phyloP scores from a whole-genome alignment of 2,797 vertebrate genomes.

The Mallotus villosus region DNA sequence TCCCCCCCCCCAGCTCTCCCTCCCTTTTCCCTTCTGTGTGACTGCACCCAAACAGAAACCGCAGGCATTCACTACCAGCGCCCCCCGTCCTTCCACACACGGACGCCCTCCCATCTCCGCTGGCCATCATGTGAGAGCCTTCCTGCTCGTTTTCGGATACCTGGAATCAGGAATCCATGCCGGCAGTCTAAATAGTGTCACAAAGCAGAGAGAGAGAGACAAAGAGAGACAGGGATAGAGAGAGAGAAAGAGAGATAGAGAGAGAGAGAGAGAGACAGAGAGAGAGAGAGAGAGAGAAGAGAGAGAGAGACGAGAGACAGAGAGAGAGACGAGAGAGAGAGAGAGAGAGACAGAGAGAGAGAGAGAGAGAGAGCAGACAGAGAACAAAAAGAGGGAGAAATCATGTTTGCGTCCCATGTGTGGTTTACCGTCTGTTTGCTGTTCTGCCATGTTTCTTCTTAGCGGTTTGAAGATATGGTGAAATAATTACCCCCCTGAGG shows the following conservation, averaged over 20 bases:
- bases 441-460: slow-evolving; percentile 1
- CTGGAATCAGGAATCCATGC: slow-evolving; percentile 3
- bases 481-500: slow-evolving; percentile 8
- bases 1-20: slow-evolving; percentile 46
- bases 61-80: slow-evolving; percentile 56
- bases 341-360: background rate
- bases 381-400: background rate
- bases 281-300: background rate
- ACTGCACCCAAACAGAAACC: slow-evolving; percentile 71
- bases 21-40: slow-evolving; percentile 70
- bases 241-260: too few relatives aligned
- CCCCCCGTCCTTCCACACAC: slow-evolving; percentile 39
- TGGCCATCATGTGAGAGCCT: slow-evolving; percentile 22
- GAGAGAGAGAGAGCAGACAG: too few relatives aligned
- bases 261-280: background rate
- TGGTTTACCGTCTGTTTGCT: background rate
- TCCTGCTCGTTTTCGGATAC: slow-evolving; percentile 43
- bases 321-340: background rate
- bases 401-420: background rate
- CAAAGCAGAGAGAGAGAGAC: background rate
- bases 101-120: slow-evolving; percentile 52
- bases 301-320: background rate
- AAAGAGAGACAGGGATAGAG: too few relatives aligned
- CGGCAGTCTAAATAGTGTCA: background rate
- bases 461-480: background rate